A percentile compares a stretch with the other conserved stretches of the same genome.
Conservation (phyloP, 2,797 vertebrate species). For the Ptychobarbus kaznakovi region DNA sequence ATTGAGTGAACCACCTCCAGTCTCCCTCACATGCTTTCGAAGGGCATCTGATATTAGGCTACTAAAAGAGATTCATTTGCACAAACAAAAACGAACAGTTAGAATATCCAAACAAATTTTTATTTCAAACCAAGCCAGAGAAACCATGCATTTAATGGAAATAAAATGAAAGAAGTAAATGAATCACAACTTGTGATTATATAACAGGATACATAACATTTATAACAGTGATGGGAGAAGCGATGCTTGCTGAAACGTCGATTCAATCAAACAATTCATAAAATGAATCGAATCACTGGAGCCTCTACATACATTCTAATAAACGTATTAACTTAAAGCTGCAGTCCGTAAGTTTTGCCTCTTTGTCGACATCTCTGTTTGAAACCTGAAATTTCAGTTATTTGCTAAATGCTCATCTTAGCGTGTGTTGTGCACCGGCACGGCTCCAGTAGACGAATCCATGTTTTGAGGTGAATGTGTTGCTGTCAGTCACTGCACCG, state of each 20-base stretch:
- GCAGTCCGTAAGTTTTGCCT: too few species aligned
- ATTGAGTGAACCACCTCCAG: background rate
- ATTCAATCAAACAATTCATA: background rate
- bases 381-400: too few species aligned
- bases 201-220: background rate
- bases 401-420: too few species aligned
- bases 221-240: background rate
- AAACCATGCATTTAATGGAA: background rate
- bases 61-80: background rate
- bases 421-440: too few species aligned
- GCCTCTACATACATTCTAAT: background rate
- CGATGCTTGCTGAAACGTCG: background rate
- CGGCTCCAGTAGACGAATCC: too few species aligned
- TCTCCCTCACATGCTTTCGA: background rate
- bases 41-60: background rate
- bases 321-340: background rate
- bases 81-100: background rate
- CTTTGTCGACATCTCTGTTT: too few species aligned
- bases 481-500: too few species aligned
- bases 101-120: background rate
- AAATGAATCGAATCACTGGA: background rate
- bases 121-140: constrained; percentile 4
- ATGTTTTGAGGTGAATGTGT: too few species aligned
- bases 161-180: background rate
- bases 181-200: background rate